Base-by-base conservation (phyloP, 2,797 vertebrate species). In the Anguilla obscura region DNA sequence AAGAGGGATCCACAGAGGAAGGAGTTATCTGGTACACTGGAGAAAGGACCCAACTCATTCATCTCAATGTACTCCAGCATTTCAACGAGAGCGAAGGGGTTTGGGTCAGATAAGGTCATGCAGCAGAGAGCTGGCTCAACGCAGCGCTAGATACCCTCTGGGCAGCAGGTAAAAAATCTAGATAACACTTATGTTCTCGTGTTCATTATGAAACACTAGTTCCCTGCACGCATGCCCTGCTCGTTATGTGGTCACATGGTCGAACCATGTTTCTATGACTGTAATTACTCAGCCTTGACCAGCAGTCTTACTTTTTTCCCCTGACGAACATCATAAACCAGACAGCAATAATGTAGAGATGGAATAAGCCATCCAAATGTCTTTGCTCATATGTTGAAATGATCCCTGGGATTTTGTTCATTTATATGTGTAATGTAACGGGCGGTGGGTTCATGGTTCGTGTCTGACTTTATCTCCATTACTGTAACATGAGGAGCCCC, bases 381-480 rank as follows among this genome's bases (percentile, higher is more conserved):
- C 7, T 79, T 40, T 40, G 1, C 33, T 40, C 1, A 5, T 45
- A 45, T 45, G 33, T 48, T 48, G 18, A 40, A 45, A 45, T 6
- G 33, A 48, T 48, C 14, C n/a, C 14, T 5, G 40, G 27, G 40
- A 80, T 80, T 80, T 45, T 8, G 14, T 48, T 48, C 76, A 80
- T 80, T 48, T 80, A 48, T 45, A 45, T 24, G 76, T 52, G 50
- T 48, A 80, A 48, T 80, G 18, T 48, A 80, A 80, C 24, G 76
- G 76, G 76, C 8, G 76, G 36, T 12, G 76, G 33, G 76, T 80
- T 80, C 76, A 80, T 6, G 76, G 16, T 48, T 80, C 48, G 36
- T 87, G 79, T 69, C 45, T 14, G 63, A 56, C 88, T 45, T 71
- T 88, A 83, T 91, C 91, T 66, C 76, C 86, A 86, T 90, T 33